phyloP scores from a whole-genome alignment of 30 jellyfish, hydroid and myxozoan species.

The Aurelia sp. region DNA sequence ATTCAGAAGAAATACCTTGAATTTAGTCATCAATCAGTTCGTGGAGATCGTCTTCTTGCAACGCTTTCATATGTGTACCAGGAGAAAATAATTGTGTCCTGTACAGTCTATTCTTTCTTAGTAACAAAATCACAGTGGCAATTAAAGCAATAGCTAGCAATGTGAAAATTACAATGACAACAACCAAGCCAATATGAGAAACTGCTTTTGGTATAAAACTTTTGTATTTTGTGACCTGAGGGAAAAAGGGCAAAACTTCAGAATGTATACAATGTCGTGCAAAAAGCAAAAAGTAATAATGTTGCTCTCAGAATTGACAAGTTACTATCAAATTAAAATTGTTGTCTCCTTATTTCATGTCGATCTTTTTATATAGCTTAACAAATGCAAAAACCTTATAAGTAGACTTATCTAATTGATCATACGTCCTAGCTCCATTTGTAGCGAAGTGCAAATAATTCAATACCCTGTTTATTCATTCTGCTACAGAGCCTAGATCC shows the following conservation, averaged over 20 bases:
- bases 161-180: slow-evolving; percentile 58
- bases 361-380: too few species aligned
- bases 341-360: too few species aligned
- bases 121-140: slow-evolving; percentile 63
- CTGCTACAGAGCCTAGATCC: too few species aligned
- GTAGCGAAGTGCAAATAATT: too few species aligned
- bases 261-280: not conserved
- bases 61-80: slow-evolving; percentile 77
- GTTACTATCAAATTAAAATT: too few species aligned
- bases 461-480: too few species aligned
- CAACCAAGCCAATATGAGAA: slow-evolving; percentile 56
- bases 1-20: not conserved
- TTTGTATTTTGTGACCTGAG: not conserved
- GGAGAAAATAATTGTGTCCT: slow-evolving; percentile 77
- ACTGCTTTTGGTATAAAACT: not conserved
- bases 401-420: too few species aligned
- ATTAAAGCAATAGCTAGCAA: slow-evolving; percentile 67
- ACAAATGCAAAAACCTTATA: too few species aligned
- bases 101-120: slow-evolving; percentile 76
- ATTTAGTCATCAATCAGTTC: slow-evolving; percentile 68
- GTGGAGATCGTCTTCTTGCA: slow-evolving; percentile 79
- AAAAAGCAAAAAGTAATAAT: not conserved
- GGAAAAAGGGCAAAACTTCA: not conserved
- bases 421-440: too few species aligned
- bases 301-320: too few species aligned